These are phyloP conservation scores for Neocloeon triangulifer DNA, from an alignment of 1,140 invertebrate species.

Conservation along the genomic window DNA sequence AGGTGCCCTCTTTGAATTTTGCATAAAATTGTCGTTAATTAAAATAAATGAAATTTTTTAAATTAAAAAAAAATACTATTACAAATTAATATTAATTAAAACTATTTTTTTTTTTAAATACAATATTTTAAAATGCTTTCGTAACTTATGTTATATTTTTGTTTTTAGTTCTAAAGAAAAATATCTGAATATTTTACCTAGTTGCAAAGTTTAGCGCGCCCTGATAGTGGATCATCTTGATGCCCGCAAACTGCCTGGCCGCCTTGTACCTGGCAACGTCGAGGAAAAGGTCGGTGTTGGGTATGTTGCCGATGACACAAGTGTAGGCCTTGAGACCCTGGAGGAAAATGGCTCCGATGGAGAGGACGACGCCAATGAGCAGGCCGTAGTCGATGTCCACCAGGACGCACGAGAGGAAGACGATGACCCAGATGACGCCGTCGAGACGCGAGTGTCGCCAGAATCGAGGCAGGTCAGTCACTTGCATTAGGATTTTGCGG, in stretches of 20 bases:
- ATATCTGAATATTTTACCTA: constrained; percentile 36
- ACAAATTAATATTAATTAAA: too few relatives aligned
- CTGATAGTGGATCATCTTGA: constrained; percentile 56
- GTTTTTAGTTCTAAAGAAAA: too few relatives aligned
- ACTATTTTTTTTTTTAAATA: too few relatives aligned
- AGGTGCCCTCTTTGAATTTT: too few relatives aligned
- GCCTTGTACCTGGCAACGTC: constrained; percentile 40
- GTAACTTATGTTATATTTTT: too few relatives aligned
- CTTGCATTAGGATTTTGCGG: constrained; percentile 49
- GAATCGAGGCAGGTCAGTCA: constrained; percentile 33
- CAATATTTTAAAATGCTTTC: too few relatives aligned
- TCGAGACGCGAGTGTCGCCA: constrained; percentile 61
- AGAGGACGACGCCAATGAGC: constrained; percentile 42
- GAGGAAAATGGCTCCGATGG: constrained; percentile 42
- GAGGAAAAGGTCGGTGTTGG: constrained; percentile 52
- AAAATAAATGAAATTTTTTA: too few relatives aligned
- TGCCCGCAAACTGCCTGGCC: constrained; percentile 34
- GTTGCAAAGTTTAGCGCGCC: constrained; percentile 56
- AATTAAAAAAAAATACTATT: too few relatives aligned
- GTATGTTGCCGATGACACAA: constrained; percentile 36
- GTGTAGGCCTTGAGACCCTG: constrained; percentile 35
- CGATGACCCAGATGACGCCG: constrained; percentile 63
- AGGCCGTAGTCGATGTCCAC: constrained; percentile 73
- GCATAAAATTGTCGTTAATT: too few relatives aligned
- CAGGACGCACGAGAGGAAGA: constrained; percentile 54